A percentile compares a stretch with the other conserved stretches of the same genome.
These are phyloP conservation scores for Erebia epiphron DNA, from an alignment of 2,888 invertebrate genomes.

Conservation along the genomic window DNA sequence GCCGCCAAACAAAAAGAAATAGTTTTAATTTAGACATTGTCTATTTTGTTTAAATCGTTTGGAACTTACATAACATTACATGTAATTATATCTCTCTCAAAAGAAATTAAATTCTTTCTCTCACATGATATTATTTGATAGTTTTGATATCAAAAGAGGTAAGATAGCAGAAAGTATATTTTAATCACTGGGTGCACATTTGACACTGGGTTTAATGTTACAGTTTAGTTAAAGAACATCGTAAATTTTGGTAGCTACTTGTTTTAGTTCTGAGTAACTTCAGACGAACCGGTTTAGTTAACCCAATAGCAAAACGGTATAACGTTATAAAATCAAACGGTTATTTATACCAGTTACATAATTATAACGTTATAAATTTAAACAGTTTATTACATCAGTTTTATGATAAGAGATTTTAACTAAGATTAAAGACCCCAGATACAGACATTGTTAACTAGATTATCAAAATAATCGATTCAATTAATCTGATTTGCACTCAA, in stretches of 20 bases:
- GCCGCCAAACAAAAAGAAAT: not conserved
- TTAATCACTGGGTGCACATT: constrained; percentile 1
- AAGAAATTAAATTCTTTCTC: not conserved
- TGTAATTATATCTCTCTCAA: too few relatives aligned
- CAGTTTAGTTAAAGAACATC: not conserved
- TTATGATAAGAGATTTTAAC: not conserved
- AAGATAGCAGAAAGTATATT: too few relatives aligned
- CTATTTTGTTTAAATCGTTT: not conserved
- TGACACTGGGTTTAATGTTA: constrained; percentile 1
- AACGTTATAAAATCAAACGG: not conserved
- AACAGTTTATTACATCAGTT: too few relatives aligned
- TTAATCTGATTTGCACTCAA: constrained; percentile 10
- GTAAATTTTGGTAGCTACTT: not conserved
- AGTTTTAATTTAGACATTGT: not conserved
- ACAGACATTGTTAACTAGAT: constrained; percentile 1
- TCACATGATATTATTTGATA: too few relatives aligned
- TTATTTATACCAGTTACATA: too few relatives aligned
- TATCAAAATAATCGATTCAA: constrained; percentile 31
- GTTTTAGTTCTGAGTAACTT: not conserved
- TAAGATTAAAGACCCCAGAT: too few relatives aligned
- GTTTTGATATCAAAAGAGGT: too few relatives aligned
- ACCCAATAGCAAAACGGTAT: not conserved
- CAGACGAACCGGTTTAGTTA: not conserved
- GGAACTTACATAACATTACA: not conserved
- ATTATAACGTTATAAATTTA: too few relatives aligned